phyloP scores from a whole-genome alignment of 92 coral and sea anemone species.

The Bergia puertoricense region DNA sequence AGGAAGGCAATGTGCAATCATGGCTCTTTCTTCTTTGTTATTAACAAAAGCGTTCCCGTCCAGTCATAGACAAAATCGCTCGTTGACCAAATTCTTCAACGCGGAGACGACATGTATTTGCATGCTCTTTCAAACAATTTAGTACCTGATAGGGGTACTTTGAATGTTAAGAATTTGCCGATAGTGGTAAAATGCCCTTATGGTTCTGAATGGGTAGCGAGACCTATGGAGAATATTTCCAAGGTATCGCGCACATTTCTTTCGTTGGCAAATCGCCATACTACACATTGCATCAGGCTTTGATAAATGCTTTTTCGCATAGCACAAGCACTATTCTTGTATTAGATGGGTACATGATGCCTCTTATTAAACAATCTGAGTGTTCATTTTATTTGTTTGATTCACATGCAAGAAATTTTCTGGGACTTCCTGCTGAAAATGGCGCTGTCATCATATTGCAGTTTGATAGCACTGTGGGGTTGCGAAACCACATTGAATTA shows the following conservation, averaged over 20 bases:
- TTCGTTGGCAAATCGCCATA: slow-evolving; percentile 17
- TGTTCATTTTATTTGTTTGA: slow-evolving; percentile 23
- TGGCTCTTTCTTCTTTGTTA: too few species aligned
- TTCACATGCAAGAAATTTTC: slow-evolving; percentile 16
- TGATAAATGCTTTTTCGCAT: slow-evolving; percentile 28
- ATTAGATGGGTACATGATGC: slow-evolving; percentile 17
- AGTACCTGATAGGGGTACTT: too few species aligned
- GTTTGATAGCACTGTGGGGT: slow-evolving; percentile 11
- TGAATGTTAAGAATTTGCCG: neutral
- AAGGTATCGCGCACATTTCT: slow-evolving; percentile 12
- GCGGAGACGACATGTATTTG: too few species aligned
- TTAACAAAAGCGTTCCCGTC: too few species aligned
- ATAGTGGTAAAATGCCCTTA: slow-evolving; percentile 24
- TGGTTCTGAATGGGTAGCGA: slow-evolving; percentile 25
- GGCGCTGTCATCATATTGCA: slow-evolving; percentile 19
- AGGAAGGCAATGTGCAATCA: too few species aligned
- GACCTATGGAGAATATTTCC: slow-evolving; percentile 12
- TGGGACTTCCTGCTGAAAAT: slow-evolving; percentile 27
- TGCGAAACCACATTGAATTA: slow-evolving; percentile 18
- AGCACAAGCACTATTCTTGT: slow-evolving; percentile 19
- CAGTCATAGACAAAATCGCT: too few species aligned
- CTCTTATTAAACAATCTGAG: slow-evolving; percentile 26
- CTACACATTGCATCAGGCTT: slow-evolving; percentile 30
- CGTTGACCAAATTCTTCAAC: too few species aligned
- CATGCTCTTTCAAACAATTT: too few species aligned